Base-by-base conservation (phyloP, 53 echinoderm and acorn worm species). In the Echinarachnius parma region DNA sequence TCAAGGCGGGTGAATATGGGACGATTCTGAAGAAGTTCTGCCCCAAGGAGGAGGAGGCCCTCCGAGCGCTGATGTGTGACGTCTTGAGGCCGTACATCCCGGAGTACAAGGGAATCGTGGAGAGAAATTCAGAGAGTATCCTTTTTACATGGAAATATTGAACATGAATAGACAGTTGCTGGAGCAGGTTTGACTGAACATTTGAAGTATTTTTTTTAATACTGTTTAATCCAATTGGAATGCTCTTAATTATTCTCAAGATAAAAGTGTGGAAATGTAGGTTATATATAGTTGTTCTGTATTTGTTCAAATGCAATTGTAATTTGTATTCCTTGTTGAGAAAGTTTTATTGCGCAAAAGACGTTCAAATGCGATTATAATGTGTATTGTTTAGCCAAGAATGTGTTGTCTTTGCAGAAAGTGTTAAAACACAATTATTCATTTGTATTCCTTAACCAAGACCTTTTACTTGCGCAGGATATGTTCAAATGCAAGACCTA, bases 401-500 rank as follows among this genome's bases (percentile, higher is more conserved):
- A n/a, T n/a, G n/a, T n/a, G n/a, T n/a, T n/a, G n/a, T n/a, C n/a
- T n/a, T n/a, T n/a, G n/a, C n/a, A n/a, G n/a, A n/a, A n/a, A n/a
- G n/a, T n/a, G n/a, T n/a, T n/a, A n/a, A n/a, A n/a, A n/a, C n/a
- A n/a, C n/a, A n/a, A n/a, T n/a, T n/a, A n/a, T n/a, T n/a, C n/a
- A n/a, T n/a, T n/a, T n/a, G 1, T 11, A 11, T 69, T 69, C 70
- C 70, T 69, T 69, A 69, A 69, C 70, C 70, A 22, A 32, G 7
- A 23, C 19, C n/a, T n/a, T 42, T 65, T 31, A 16, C 19, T 46
- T 66, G 42, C 42, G 50, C 87, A 95, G 95, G 85, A 81, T 89
- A 95, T 57, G 87, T 95, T 28, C 95, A 95, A 64, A 95, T 95
- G 95, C 95, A 95, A 44, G 95, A 95, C 69, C 80, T 95, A 16